Conservation (phyloP, 2,797 vertebrate genomes). For the Leuciscus waleckii region DNA sequence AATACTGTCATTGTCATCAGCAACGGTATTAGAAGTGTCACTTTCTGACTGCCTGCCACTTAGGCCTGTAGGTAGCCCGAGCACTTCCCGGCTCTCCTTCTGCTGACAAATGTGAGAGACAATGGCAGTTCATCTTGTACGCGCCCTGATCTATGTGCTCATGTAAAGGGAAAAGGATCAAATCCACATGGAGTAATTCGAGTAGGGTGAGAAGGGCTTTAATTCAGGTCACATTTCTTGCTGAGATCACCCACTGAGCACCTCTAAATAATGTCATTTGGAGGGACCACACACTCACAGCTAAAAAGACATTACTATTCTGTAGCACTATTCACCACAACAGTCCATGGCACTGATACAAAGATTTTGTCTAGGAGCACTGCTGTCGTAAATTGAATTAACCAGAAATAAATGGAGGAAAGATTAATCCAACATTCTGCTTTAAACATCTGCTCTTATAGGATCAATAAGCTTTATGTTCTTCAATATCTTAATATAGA, state of each 20-base stretch:
- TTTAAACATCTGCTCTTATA: constrained; percentile 16
- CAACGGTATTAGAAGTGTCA: constrained; percentile 53
- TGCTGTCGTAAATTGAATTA: constrained; percentile 24
- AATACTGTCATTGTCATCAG: constrained; percentile 54
- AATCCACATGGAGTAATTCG: constrained; percentile 52
- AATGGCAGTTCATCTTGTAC: constrained; percentile 54
- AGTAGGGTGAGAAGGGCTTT: constrained; percentile 42
- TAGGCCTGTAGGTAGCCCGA: constrained; percentile 56
- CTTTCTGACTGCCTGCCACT: constrained; percentile 53
- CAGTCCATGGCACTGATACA: constrained; percentile 8
- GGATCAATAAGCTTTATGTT: background rate
- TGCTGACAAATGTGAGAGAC: constrained; percentile 56
- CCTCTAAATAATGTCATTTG: constrained; percentile 48
- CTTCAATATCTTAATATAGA: constrained; percentile 6
- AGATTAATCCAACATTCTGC: constrained; percentile 11
- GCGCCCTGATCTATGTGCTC: constrained; percentile 47
- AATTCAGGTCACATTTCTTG: constrained; percentile 48
- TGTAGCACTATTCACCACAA: constrained; percentile 7
- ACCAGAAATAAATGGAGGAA: constrained; percentile 13
- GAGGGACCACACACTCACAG: constrained; percentile 13
- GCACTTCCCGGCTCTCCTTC: constrained; percentile 38
- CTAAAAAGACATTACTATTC: constrained; percentile 17
- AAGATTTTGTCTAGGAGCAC: background rate
- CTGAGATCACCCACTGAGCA: constrained; percentile 44
- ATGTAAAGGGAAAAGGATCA: constrained; percentile 52